Percentiles rank a stretch among this genome's conserved stretches.
These are phyloP conservation scores for Catostylus mosaicus DNA, from an alignment of 30 jellyfish, hydroid and myxozoan genomes.

Conservation along the genomic window DNA sequence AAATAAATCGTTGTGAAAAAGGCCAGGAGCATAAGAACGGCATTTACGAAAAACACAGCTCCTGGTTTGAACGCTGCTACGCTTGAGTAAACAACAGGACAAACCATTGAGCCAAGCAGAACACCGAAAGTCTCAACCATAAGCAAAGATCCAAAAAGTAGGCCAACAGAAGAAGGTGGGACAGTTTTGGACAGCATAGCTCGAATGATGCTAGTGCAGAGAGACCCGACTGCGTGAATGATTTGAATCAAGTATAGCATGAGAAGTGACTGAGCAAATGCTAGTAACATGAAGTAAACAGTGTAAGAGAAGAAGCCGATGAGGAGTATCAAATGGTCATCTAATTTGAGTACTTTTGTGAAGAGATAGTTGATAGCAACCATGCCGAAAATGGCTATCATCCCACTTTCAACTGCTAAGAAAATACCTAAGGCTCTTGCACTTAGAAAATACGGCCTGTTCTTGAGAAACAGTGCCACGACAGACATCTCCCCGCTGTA, in stretches of 20 bases:
- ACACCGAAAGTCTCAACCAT: slow-evolving; percentile 9
- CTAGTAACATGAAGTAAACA: slow-evolving; percentile 1
- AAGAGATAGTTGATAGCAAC: slow-evolving; percentile 1
- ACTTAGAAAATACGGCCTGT: slow-evolving; percentile 9
- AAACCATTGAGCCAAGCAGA: slow-evolving; percentile 1
- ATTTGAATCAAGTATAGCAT: slow-evolving; percentile 11
- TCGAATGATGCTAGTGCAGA: neutral
- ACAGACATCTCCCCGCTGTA: slow-evolving; percentile 22
- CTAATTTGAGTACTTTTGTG: neutral
- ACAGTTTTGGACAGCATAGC: slow-evolving; percentile 1
- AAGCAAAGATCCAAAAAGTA: slow-evolving; percentile 3
- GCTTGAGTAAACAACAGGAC: neutral
- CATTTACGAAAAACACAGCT: slow-evolving; percentile 12
- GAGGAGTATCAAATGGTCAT: slow-evolving; percentile 1
- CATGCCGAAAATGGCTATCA: slow-evolving; percentile 2
- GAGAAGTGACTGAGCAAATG: neutral
- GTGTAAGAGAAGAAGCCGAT: neutral
- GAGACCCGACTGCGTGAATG: neutral
- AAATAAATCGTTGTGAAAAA: neutral
- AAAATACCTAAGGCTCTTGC: neutral
- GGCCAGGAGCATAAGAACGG: neutral
- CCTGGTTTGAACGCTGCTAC: slow-evolving; percentile 20
- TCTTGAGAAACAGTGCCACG: neutral
- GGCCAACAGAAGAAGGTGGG: slow-evolving; percentile 8
- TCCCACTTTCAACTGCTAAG: slow-evolving; percentile 9